Conservation (phyloP, 2,888 invertebrate species). For the Platycnemis pennipes region DNA sequence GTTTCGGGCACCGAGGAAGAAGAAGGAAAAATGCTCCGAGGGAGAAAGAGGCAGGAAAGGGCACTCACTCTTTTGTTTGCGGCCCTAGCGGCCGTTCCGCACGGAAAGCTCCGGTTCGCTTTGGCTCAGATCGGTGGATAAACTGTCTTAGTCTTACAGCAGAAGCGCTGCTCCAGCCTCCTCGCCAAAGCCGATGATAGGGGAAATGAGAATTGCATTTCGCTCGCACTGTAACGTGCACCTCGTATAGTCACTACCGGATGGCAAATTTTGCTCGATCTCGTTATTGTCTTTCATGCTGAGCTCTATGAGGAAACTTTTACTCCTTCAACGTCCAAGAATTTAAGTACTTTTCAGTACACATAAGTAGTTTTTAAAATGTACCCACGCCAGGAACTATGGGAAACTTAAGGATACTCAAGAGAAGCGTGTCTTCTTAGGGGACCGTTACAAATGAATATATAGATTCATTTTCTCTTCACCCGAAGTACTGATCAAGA, state of each 20-base stretch:
- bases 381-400: too few relatives aligned
- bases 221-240: background rate
- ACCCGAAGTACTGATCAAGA: too few relatives aligned
- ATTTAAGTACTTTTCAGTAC: too few relatives aligned
- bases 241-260: background rate
- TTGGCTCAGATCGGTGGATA: background rate
- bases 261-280: too few relatives aligned
- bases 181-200: background rate
- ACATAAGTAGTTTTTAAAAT: too few relatives aligned
- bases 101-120: background rate
- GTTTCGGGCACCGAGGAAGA: background rate
- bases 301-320: too few relatives aligned
- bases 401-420: too few relatives aligned
- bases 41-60: background rate
- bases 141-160: background rate
- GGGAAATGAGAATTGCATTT: background rate
- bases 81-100: background rate
- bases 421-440: too few relatives aligned
- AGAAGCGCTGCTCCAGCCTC: background rate
- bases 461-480: too few relatives aligned
- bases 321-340: too few relatives aligned
- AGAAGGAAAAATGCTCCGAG: conserved; percentile 6
- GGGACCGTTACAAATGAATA: too few relatives aligned
- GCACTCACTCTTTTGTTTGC: background rate
- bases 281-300: too few relatives aligned